Conservation (phyloP, 2,888 invertebrate species). For the Drosophila vallismaia region DNA sequence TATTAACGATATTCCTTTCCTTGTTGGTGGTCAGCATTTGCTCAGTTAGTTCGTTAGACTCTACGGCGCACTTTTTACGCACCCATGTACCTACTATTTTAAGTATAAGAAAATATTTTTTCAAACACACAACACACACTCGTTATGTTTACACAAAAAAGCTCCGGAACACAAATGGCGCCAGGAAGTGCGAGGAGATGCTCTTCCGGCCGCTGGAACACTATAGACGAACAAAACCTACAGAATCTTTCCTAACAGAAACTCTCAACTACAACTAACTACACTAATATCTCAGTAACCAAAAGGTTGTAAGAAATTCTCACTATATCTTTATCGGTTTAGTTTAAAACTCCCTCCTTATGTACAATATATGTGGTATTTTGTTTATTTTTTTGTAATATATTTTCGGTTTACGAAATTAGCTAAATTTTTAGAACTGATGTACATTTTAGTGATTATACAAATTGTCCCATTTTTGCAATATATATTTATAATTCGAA, state of each 20-base stretch:
- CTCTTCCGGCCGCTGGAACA: conserved; percentile 14
- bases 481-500: conserved; percentile 41
- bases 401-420: conserved; percentile 41
- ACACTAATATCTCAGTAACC: conserved; percentile 46
- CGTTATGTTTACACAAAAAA: conserved; percentile 64
- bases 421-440: conserved; percentile 74
- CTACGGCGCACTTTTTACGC: conserved; percentile 57
- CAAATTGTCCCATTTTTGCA: conserved; percentile 66
- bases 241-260: conserved; percentile 25
- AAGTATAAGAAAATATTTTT: conserved; percentile 48
- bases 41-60: conserved; percentile 62
- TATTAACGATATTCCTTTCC: conserved; percentile 48
- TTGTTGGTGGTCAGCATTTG: conserved; percentile 69
- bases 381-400: conserved; percentile 12
- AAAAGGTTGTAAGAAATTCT: conserved; percentile 65
- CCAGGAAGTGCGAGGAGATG: neutral
- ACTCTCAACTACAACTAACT: neutral
- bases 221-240: conserved; percentile 55
- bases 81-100: conserved; percentile 71
- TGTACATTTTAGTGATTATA: conserved; percentile 46
- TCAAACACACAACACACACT: conserved; percentile 49
- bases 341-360: conserved; percentile 42
- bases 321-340: conserved; percentile 58
- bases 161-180: conserved; percentile 16
- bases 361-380: conserved; percentile 27